A percentile compares a stretch with the other conserved stretches of the same genome.
Conservation (phyloP, 2,888 invertebrate genomes). For the Caenorhabditis wallacei region DNA sequence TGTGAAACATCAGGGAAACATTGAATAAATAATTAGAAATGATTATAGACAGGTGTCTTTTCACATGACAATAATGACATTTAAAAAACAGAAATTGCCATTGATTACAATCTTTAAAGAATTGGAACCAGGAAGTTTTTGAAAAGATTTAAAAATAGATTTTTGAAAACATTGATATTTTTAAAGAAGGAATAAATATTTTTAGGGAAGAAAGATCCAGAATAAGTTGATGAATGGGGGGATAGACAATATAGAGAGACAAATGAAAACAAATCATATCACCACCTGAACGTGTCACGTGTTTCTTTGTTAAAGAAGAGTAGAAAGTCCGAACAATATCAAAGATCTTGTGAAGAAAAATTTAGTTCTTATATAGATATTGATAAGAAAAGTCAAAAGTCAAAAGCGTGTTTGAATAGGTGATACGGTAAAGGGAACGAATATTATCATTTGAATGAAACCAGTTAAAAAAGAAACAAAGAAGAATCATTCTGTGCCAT, state of each 20-base stretch:
- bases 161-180: too few relatives aligned
- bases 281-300: constrained; percentile 32
- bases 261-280: constrained; percentile 18
- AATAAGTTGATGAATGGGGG: not conserved
- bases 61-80: too few relatives aligned
- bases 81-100: too few relatives aligned
- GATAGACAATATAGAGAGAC: not conserved
- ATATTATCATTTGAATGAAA: not conserved
- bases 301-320: constrained; percentile 13
- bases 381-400: constrained; percentile 2
- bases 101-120: too few relatives aligned
- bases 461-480: not conserved
- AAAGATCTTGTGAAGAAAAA: constrained; percentile 25
- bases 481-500: constrained; percentile 6
- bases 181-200: too few relatives aligned
- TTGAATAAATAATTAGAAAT: too few relatives aligned
- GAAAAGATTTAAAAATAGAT: too few relatives aligned
- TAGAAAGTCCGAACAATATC: constrained; percentile 22
- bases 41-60: too few relatives aligned
- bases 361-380: not conserved
- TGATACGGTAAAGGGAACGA: not conserved
- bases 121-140: too few relatives aligned
- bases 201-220: not conserved
- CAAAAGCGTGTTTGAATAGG: not conserved
- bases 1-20: constrained; percentile 26